Base-by-base conservation (phyloP, 2,797 vertebrate species). In the Scleropages formosus region DNA sequence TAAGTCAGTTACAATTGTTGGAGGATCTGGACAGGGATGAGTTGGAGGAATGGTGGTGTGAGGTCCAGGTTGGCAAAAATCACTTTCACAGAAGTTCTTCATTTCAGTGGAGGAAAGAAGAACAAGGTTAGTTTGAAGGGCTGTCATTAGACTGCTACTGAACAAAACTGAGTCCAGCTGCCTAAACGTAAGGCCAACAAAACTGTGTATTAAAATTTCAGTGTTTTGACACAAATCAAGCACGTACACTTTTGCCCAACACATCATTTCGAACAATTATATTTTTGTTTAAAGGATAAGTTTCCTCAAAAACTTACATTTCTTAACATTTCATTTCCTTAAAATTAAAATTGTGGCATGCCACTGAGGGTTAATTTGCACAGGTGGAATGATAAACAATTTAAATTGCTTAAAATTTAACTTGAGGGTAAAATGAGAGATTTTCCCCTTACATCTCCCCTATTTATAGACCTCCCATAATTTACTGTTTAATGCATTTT, bases 11-110 rank as follows among this genome's bases (percentile, higher is more conserved):
- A 39, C 31, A 39, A 39, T 53, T 10, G 11, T 18, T 31, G 26
- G 7, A n/a, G 9, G 27, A 8, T 20, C 3, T 39, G 16, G 44
- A 22, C 26, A n/a, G 16, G 44, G 12, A 67, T 68, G 53, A 72
- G 51, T 22, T 22, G 8, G 64, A 67, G 22, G 56, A 11, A n/a
- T 68, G 64, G 72, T 78, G 76, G 72, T 78, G 76, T 53, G 72
- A 68, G 10, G 46, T 78, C 26, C 72, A 74, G n/a, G 59, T 46
- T 12, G 64, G 76, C 22, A 51, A 24, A 47, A 24, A 60, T 67
- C 12, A 11, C 0, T 4, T 16, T 26, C 4, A 39, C 11, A 27
- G 9, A 8, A 75, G 64, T 74, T 13, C 44, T 69, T 68, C 39
- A 47, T 68, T 75, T 39, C 27, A 8, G 49, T 31, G 22, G 6